Evolutionary conservation across 2,888 invertebrate species (phyloP).

Genomic region (Drosophila anceps): DNA sequence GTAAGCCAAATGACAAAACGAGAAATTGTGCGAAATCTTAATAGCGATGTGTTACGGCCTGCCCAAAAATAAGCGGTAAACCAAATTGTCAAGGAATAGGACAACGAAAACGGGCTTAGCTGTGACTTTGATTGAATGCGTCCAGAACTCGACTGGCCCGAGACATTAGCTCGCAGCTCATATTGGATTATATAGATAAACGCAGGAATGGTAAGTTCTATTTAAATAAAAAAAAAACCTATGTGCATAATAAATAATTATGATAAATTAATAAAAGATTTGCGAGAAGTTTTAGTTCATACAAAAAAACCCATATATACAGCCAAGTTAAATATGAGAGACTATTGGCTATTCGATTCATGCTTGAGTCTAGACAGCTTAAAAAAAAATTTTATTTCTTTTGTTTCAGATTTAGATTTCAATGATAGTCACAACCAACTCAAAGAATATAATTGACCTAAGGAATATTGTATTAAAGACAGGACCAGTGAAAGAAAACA

Average conservation of each 20-base stretch:
- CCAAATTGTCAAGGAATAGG: conserved; percentile 28
- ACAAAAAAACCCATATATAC: neutral
- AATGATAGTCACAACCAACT: neutral
- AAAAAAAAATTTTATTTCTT: neutral
- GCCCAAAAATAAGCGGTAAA: conserved; percentile 38
- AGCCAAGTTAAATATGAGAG: neutral
- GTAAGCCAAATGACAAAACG: conserved; percentile 13
- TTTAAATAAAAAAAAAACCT: neutral
- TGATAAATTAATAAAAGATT: neutral
- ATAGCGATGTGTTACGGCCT: conserved; percentile 55
- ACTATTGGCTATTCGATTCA: neutral
- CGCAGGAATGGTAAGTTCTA: conserved; percentile 27
- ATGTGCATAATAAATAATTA: neutral
- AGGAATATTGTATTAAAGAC: neutral
- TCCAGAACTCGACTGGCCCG: neutral
- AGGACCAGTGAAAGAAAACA: conserved; percentile 7
- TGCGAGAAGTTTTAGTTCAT: neutral
- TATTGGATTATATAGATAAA: conserved; percentile 32
- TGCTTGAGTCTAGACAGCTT: neutral
- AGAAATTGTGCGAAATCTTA: conserved; percentile 41
- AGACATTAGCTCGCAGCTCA: conserved; percentile 14
- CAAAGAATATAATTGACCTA: neutral
- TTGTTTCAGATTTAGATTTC: conserved; percentile 27
- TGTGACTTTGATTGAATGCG: conserved; percentile 43
- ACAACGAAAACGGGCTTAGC: conserved; percentile 14